Conservation (phyloP, 2,113 vertebrate genomes). For the Saccopteryx bilineata region DNA sequence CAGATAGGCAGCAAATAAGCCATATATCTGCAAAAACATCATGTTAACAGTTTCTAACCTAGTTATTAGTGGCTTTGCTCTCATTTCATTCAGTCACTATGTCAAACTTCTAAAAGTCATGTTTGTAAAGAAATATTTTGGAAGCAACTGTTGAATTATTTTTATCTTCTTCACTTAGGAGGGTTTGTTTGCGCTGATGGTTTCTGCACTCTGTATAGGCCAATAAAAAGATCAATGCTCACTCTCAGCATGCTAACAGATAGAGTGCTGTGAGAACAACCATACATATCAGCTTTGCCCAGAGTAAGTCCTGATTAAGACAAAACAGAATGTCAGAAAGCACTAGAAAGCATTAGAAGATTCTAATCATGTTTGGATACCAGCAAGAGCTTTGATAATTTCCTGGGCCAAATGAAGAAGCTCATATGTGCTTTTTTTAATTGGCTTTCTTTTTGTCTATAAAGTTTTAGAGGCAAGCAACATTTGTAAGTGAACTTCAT, state of each 20-base stretch:
- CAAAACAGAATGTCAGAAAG: constrained; percentile 77
- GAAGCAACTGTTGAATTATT: constrained; percentile 75
- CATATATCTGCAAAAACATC: constrained; percentile 79
- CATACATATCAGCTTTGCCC: neutral
- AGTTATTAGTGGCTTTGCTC: constrained; percentile 77
- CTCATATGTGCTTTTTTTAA: constrained; percentile 2
- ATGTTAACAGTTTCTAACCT: constrained; percentile 79
- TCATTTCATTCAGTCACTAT: constrained; percentile 75
- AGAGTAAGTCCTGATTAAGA: constrained; percentile 71
- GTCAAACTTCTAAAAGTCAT: constrained; percentile 76
- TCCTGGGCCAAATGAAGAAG: neutral
- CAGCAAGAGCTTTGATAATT: constrained; percentile 37
- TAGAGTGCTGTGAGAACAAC: constrained; percentile 73
- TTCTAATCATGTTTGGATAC: neutral
- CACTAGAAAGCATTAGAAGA: constrained; percentile 62
- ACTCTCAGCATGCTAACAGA: constrained; percentile 68
- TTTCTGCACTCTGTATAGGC: constrained; percentile 60
- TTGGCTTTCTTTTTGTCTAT: neutral
- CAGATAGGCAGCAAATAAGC: constrained; percentile 71
- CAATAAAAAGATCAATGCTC: constrained; percentile 74
- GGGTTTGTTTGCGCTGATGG: neutral
- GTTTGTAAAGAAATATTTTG: constrained; percentile 79
- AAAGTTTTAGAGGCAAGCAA: constrained; percentile 61
- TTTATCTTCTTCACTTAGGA: constrained; percentile 65
- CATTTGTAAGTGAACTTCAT: constrained; percentile 61